Conservation (phyloP, 2,797 vertebrate species). For the Vespertilio murinus region DNA sequence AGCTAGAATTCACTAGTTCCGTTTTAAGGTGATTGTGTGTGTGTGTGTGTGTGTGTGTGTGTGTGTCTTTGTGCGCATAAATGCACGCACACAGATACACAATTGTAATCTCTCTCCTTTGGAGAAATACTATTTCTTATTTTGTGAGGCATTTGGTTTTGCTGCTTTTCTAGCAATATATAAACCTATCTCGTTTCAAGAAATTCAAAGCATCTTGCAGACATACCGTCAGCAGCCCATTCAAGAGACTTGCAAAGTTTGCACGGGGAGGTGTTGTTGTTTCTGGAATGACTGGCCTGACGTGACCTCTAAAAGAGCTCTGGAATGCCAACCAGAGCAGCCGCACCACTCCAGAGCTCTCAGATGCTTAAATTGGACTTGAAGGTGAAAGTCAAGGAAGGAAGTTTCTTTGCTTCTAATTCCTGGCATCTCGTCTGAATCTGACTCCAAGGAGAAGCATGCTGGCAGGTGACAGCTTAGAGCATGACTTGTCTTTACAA, state of each 20-base stretch:
- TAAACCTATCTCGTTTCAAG: neutral
- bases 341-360: constrained; percentile 21
- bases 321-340: constrained; percentile 7
- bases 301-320: neutral
- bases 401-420: constrained; percentile 38
- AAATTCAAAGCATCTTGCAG: neutral
- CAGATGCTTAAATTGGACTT: constrained; percentile 29
- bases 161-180: neutral
- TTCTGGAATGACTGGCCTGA: neutral
- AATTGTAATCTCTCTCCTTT: neutral
- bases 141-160: neutral
- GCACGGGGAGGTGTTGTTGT: neutral
- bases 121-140: neutral
- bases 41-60: neutral
- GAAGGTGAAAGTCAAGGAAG: constrained; percentile 56
- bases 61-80: neutral
- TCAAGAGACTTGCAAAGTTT: neutral
- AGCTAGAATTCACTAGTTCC: neutral
- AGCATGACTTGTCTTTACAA: constrained; percentile 55
- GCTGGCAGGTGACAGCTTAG: constrained; percentile 64
- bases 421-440: constrained; percentile 62
- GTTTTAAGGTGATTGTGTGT: neutral
- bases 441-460: constrained; percentile 50
- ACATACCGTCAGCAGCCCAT: neutral
- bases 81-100: neutral